Evolutionary conservation across 2,113 vertebrate species (phyloP).

Genomic region (Mesocricetus auratus): DNA sequence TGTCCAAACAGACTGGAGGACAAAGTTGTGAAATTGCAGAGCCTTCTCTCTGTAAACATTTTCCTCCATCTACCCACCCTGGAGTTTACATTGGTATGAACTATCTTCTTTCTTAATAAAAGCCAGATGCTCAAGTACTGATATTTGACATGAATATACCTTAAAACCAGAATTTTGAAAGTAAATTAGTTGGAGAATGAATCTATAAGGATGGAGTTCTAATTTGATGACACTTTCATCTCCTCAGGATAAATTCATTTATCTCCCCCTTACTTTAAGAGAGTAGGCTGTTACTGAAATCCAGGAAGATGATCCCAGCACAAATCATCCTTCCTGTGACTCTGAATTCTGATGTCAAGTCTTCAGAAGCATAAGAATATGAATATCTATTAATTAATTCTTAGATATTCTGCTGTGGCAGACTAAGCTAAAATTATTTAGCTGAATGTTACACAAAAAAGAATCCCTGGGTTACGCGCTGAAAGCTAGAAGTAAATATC

Average conservation of each 20-base stretch:
- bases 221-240: not conserved
- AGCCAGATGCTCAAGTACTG: not conserved
- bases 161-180: not conserved
- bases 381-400: not conserved
- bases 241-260: not conserved
- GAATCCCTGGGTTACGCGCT: not conserved
- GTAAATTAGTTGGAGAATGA: not conserved
- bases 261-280: not conserved
- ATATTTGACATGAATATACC: not conserved
- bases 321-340: not conserved
- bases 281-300: not conserved
- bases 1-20: too few relatives aligned
- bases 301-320: not conserved
- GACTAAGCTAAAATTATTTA: not conserved
- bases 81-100: not conserved
- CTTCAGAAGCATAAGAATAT: not conserved
- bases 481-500: not conserved
- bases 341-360: not conserved
- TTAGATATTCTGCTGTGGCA: too few relatives aligned
- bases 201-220: not conserved
- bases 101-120: not conserved
- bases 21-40: not conserved
- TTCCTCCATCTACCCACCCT: not conserved
- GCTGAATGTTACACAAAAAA: not conserved
- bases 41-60: rapidly evolving